Conservation (phyloP, 2,888 invertebrate genomes). For the Sphaeridia pumilis region DNA sequence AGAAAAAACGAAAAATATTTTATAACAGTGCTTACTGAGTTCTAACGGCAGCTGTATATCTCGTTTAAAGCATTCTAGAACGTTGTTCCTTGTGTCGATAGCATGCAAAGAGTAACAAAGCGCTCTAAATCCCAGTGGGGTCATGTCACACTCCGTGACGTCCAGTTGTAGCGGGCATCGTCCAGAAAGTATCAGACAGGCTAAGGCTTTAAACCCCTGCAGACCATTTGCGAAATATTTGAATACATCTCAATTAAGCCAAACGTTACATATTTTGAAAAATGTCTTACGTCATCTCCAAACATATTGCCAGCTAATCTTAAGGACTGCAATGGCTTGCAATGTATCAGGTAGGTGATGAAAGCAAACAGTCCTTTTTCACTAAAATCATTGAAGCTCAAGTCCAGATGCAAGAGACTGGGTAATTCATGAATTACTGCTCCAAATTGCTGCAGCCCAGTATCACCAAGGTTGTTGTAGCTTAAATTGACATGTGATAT, state of each 20-base stretch:
- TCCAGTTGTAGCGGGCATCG: slow-evolving; percentile 27
- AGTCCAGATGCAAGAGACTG: slow-evolving; percentile 21
- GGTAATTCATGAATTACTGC: slow-evolving; percentile 20
- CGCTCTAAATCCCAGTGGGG: slow-evolving; percentile 26
- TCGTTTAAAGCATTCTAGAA: no score
- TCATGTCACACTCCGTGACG: slow-evolving; percentile 29
- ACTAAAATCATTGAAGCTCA: slow-evolving; percentile 31
- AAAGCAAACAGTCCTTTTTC: slow-evolving; percentile 22
- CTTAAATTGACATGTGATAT: slow-evolving; percentile 29
- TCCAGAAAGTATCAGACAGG: slow-evolving; percentile 30
- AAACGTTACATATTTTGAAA: neutral
- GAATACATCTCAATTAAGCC: neutral
- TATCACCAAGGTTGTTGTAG: slow-evolving; percentile 32
- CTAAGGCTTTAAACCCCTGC: slow-evolving; percentile 30
- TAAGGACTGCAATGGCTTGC: slow-evolving; percentile 24
- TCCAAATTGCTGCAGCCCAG: slow-evolving; percentile 19
- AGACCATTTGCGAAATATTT: neutral
- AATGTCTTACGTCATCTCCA: slow-evolving; percentile 25
- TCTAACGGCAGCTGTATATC: no score
- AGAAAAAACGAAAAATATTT: no score
- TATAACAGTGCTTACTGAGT: no score
- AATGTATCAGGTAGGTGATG: slow-evolving; percentile 20
- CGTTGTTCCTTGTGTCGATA: no score
- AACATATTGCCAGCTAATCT: slow-evolving; percentile 33
- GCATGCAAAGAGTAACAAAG: slow-evolving; percentile 29